phyloP scores from a whole-genome alignment of 2,797 vertebrate genomes.

The Etheostoma nigrum region DNA sequence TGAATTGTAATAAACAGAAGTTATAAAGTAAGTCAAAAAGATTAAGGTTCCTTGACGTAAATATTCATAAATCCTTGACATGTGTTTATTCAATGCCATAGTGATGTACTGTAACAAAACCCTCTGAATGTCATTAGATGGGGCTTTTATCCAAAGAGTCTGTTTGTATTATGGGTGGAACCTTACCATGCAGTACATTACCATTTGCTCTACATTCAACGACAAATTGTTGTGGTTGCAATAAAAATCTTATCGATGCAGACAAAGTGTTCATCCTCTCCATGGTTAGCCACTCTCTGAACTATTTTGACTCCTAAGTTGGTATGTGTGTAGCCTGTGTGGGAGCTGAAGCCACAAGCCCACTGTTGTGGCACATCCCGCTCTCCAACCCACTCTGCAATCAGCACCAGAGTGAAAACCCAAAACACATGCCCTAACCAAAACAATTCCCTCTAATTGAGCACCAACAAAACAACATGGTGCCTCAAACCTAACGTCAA shows the following conservation, averaged over 20 bases:
- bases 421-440: constrained; percentile 64
- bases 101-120: constrained; percentile 28
- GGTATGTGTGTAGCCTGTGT: constrained; percentile 41
- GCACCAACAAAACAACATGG: constrained; percentile 65
- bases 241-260: constrained; percentile 43
- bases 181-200: constrained; percentile 15
- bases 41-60: constrained; percentile 14
- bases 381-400: constrained; percentile 27
- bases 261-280: constrained; percentile 40
- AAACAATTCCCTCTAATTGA: constrained; percentile 63
- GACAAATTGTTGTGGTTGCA: constrained; percentile 51
- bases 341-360: constrained; percentile 52
- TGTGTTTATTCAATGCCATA: constrained; percentile 40
- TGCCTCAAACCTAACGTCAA: constrained; percentile 60
- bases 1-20: neutral
- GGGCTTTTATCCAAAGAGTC: constrained; percentile 23
- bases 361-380: constrained; percentile 58
- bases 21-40: neutral
- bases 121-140: constrained; percentile 17
- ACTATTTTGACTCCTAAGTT: constrained; percentile 41
- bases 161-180: constrained; percentile 40
- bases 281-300: constrained; percentile 42
- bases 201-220: constrained; percentile 38
- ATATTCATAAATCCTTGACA: constrained; percentile 7
- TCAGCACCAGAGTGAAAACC: constrained; percentile 51